phyloP scores from a whole-genome alignment of 2,888 invertebrate genomes.

The Caradrina kadenii region DNA sequence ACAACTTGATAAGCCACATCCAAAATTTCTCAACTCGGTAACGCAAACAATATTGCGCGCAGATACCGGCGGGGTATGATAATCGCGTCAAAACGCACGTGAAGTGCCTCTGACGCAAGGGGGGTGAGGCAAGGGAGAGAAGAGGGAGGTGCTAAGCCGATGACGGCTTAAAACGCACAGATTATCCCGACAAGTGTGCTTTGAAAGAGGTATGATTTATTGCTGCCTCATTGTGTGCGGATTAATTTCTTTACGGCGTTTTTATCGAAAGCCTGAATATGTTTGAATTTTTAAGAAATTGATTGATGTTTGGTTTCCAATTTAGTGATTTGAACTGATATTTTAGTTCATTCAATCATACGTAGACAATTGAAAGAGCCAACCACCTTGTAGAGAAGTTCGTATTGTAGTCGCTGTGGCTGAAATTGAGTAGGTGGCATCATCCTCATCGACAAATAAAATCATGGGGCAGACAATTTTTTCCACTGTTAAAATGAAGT shows the following conservation, averaged over 20 bases:
- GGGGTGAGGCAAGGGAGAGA: constrained; percentile 39
- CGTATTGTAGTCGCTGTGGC: too few relatives aligned
- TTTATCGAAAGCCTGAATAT: constrained; percentile 32
- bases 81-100: constrained; percentile 91
- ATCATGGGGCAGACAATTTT: too few relatives aligned
- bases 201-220: constrained; percentile 82
- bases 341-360: constrained; percentile 1
- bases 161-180: constrained; percentile 88
- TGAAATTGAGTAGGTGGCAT: too few relatives aligned
- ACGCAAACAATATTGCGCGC: constrained; percentile 88
- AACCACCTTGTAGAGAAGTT: too few relatives aligned
- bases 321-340: neutral
- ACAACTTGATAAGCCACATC: constrained; percentile 62
- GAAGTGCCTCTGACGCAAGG: constrained; percentile 78
- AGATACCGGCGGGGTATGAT: constrained; percentile 89
- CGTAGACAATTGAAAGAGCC: too few relatives aligned
- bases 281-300: constrained; percentile 27
- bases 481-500: too few relatives aligned
- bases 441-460: neutral
- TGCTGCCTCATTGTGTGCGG: constrained; percentile 68
- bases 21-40: constrained; percentile 44
- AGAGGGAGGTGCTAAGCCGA: constrained; percentile 80
- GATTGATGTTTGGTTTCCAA: constrained; percentile 9
- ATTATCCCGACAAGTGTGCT: constrained; percentile 87
- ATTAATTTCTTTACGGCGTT: constrained; percentile 62